Evolutionary conservation across 2,888 invertebrate species (phyloP).

Genomic region (Andrena flavipes): DNA sequence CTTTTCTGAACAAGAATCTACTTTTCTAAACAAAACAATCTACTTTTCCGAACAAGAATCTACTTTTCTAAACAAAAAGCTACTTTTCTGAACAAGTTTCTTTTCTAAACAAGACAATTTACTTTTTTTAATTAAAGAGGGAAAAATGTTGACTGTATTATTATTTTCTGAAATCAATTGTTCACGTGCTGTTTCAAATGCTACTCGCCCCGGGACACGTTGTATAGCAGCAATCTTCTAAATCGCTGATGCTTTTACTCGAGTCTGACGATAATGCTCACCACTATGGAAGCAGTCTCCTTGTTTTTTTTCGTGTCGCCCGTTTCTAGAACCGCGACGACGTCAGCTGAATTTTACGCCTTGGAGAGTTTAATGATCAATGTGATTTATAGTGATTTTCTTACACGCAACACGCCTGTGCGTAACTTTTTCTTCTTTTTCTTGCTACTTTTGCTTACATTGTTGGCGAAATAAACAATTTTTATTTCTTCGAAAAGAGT

Average conservation of each 20-base stretch:
- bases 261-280: background rate
- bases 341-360: conserved; percentile 9
- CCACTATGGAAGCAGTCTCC: too few species aligned
- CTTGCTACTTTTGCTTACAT: background rate
- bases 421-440: background rate
- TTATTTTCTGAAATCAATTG: background rate
- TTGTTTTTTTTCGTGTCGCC: background rate
- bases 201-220: background rate
- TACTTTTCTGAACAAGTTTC: too few species aligned
- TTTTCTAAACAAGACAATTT: too few species aligned
- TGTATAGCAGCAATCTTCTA: background rate
- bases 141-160: background rate
- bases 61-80: too few species aligned
- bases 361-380: background rate
- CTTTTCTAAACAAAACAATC: too few species aligned
- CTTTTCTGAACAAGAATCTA: too few species aligned
- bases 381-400: conserved; percentile 1
- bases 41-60: too few species aligned
- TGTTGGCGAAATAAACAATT: background rate
- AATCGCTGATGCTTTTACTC: conserved; percentile 5
- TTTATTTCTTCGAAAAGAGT: background rate
- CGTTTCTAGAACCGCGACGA: background rate
- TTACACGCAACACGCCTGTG: background rate
- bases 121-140: background rate
- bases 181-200: background rate